These are phyloP conservation scores for Etheostoma cragini DNA, from an alignment of 2,113 vertebrate genomes.

Conservation along the genomic window DNA sequence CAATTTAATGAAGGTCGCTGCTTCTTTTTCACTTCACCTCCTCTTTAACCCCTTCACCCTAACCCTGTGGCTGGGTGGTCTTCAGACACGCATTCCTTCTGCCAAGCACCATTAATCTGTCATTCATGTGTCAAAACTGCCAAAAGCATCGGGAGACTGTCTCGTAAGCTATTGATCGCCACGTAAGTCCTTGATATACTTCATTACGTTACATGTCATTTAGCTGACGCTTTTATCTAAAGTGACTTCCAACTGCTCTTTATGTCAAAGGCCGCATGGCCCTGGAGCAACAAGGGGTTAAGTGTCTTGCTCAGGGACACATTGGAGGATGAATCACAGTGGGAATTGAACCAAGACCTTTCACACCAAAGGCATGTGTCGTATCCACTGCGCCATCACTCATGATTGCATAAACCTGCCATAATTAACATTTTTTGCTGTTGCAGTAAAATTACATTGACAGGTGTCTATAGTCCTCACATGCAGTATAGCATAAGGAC, in stretches of 20 bases:
- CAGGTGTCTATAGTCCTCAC: not conserved
- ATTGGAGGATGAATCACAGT: no score
- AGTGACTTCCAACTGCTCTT: no score
- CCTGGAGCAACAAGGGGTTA: no score
- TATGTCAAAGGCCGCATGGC: no score
- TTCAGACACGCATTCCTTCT: conserved; percentile 6
- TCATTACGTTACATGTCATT: not conserved
- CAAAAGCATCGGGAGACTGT: conserved; percentile 27
- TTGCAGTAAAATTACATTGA: not conserved
- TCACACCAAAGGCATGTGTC: no score
- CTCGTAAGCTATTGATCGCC: conserved; percentile 39
- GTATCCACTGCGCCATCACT: no score
- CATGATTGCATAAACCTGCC: no score
- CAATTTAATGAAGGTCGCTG: no score
- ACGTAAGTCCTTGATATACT: not conserved
- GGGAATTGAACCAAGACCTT: no score
- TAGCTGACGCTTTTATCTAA: not conserved
- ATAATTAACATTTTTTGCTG: no score
- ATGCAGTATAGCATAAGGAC: not conserved
- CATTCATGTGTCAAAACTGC: conserved; percentile 26
- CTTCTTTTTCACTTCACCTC: conserved; percentile 60
- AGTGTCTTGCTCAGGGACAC: no score
- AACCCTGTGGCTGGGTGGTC: conserved; percentile 1
- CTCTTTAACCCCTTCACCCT: no score
- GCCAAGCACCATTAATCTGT: conserved; percentile 8